Conservation (phyloP, 2,797 vertebrate genomes). For the Hemitrygon akajei region DNA sequence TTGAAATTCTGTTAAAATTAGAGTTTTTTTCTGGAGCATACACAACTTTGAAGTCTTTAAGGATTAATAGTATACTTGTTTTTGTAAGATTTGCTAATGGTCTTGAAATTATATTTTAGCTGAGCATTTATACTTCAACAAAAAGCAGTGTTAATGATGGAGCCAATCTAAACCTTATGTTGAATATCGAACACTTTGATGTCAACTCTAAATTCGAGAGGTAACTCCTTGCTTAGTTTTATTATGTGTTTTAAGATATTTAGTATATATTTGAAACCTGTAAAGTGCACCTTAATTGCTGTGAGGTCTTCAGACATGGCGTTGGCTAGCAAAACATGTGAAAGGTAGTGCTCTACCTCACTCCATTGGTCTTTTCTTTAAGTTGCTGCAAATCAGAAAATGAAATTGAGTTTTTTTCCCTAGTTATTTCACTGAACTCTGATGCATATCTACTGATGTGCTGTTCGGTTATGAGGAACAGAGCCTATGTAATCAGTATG, state of each 20-base stretch:
- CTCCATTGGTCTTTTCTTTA: background rate
- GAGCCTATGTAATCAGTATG: no score
- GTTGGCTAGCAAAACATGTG: background rate
- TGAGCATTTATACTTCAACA: conserved; percentile 85
- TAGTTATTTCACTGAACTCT: background rate
- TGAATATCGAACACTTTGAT: conserved; percentile 82
- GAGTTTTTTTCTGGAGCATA: background rate
- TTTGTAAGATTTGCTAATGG: background rate
- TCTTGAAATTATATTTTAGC: conserved; percentile 54
- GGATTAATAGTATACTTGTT: background rate
- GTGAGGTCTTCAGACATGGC: background rate
- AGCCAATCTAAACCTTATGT: conserved; percentile 72
- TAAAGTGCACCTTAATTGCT: no score
- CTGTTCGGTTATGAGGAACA: no score
- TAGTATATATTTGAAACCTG: background rate
- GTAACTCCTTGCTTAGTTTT: conserved; percentile 49
- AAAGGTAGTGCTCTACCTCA: background rate
- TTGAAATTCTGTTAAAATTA: background rate
- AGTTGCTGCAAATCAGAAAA: background rate
- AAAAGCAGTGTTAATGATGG: conserved; percentile 65
- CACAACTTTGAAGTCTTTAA: background rate
- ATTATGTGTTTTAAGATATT: background rate
- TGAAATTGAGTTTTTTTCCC: background rate
- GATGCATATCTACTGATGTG: no score
- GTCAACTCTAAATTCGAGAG: conserved; percentile 77